phyloP scores from a whole-genome alignment of 2,888 invertebrate species.

The Galeopsomyia nigrocyanea region DNA sequence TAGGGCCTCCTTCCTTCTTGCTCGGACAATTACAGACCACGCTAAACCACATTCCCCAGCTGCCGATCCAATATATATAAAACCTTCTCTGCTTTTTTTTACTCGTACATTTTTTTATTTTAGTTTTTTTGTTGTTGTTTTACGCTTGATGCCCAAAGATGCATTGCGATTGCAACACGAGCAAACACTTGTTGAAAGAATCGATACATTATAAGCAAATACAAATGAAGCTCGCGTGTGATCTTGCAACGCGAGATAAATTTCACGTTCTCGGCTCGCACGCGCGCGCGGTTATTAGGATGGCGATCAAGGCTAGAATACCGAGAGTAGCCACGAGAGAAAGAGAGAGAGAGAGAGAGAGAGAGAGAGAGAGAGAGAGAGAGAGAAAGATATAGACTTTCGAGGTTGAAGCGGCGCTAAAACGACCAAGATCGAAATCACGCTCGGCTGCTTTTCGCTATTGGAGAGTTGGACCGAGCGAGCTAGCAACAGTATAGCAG shows the following conservation, averaged over 20 bases:
- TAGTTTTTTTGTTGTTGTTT: background rate
- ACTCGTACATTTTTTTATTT: background rate
- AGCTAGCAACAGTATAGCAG: slow-evolving; percentile 45
- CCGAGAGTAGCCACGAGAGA: background rate
- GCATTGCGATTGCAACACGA: background rate
- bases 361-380: slow-evolving; percentile 29
- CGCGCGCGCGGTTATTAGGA: slow-evolving; percentile 18
- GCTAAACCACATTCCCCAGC: slow-evolving; percentile 24
- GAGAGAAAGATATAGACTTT: slow-evolving; percentile 48
- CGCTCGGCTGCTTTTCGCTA: slow-evolving; percentile 59
- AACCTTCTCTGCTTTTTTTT: background rate
- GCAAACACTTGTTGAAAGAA: slow-evolving; percentile 22
- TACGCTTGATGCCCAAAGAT: no score
- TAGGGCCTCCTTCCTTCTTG: slow-evolving; percentile 46
- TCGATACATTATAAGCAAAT: background rate
- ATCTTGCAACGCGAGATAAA: background rate
- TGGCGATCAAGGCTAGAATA: slow-evolving; percentile 28
- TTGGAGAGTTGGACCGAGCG: slow-evolving; percentile 56
- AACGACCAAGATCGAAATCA: slow-evolving; percentile 55
- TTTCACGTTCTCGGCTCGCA: slow-evolving; percentile 12
- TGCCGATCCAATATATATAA: background rate
- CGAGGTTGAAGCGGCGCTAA: slow-evolving; percentile 53
- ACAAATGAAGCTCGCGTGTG: slow-evolving; percentile 12
- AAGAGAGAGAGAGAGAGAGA: slow-evolving; percentile 16
- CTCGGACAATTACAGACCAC: slow-evolving; percentile 36